Evolutionary conservation across 2,113 vertebrate genomes (phyloP), one percentile per base, ranked within the genome.

Genomic region (Elephas maximus): DNA sequence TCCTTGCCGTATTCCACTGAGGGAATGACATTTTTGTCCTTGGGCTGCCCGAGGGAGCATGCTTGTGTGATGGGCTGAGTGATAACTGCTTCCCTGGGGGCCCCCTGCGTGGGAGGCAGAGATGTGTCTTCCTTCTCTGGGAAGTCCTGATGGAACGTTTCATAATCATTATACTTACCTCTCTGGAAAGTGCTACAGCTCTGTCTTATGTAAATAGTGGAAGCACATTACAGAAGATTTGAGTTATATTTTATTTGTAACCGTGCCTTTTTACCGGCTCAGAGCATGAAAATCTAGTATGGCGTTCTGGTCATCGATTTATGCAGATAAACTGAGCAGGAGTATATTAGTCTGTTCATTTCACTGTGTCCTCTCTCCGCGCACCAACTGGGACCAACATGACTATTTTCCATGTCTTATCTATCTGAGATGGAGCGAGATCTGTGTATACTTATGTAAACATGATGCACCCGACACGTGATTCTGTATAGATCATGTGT

Each of bases 371-470:
- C 9, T 44, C 41, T 24, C 74, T 76, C 37, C 1, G 15, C 24
- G 0, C 37, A 7, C 1, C 9, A 9, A 9, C 11, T n/a, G n/a
- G 7, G 23, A 44, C 5, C 20, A 12, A 8, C n/a, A 12, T 60
- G 86, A 4, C 51, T n/a, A 23, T 62, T 20, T 62, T 6, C 60
- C 18, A 62, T 62, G 4, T 62, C 60, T 62, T 23, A 62, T 20
- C 3, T 62, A 6, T 62, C 21, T 5, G 60, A 62, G 60, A 23
- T 23, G 7, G 60, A 62, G 4, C 18, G 5, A 57, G 53, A 12
- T 17, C 53, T 57, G 15, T 12, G 15, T 57, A 57, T 57, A 17
- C 3, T 57, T 57, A 57, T 57, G 15, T 15, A 57, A 3, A 57
- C 15, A 57, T 17, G 53, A 57, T 62, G 60, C 8, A 23, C 37